Evolutionary conservation across 2,113 vertebrate genomes (phyloP).

Genomic region (Tringa solitaria): DNA sequence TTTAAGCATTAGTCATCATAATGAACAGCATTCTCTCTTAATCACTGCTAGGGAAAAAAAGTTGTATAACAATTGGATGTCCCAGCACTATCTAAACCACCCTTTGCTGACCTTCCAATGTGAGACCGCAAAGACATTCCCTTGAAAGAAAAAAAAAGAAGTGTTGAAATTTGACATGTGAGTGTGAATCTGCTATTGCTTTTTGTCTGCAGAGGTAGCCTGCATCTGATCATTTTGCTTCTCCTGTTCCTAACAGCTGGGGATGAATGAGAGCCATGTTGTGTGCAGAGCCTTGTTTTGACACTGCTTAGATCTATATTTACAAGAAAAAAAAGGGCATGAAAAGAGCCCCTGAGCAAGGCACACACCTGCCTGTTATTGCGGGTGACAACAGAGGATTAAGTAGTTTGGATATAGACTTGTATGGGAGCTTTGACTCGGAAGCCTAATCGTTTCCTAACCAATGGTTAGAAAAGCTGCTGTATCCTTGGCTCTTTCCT

Average conservation of each 20-base stretch:
- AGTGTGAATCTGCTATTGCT: background rate
- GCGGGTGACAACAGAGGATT: conserved; percentile 62
- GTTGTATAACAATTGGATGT: conserved; percentile 60
- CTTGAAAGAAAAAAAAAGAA: background rate
- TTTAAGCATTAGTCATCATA: conserved; percentile 67
- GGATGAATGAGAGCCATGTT: background rate
- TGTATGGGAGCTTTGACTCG: conserved; percentile 45
- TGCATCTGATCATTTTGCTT: background rate
- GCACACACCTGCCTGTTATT: conserved; percentile 66
- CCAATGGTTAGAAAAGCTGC: conserved; percentile 64
- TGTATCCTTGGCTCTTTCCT: conserved; percentile 61
- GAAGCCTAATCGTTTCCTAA: conserved; percentile 62
- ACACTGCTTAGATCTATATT: conserved; percentile 7
- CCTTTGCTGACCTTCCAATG: conserved; percentile 9
- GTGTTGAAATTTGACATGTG: background rate
- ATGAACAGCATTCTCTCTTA: conserved; percentile 57
- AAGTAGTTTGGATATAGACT: conserved; percentile 61
- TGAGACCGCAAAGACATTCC: conserved; percentile 3
- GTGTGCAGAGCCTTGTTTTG: conserved; percentile 18
- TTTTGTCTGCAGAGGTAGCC: background rate
- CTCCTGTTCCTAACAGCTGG: background rate
- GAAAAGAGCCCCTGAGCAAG: conserved; percentile 23
- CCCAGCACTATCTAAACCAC: conserved; percentile 31
- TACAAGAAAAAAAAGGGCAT: background rate
- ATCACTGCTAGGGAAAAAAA: conserved; percentile 26